Evolutionary conservation across 2,797 vertebrate genomes (phyloP).

Genomic region (Kryptolebias ocellatus): DNA sequence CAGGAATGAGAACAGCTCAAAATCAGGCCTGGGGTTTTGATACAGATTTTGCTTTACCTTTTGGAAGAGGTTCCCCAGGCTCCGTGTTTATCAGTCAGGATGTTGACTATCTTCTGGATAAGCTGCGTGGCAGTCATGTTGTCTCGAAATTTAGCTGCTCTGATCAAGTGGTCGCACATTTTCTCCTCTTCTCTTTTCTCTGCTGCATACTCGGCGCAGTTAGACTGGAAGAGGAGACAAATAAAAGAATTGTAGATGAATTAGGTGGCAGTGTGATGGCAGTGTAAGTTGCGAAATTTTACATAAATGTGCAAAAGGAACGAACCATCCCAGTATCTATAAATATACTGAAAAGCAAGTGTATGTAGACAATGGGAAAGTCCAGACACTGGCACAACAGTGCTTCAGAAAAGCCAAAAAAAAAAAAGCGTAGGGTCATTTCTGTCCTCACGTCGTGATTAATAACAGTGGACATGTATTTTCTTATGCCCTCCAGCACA

Average conservation of each 20-base stretch:
- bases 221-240: constrained; percentile 80
- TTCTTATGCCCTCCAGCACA: constrained; percentile 78
- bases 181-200: constrained; percentile 98
- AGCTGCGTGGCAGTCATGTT: constrained; percentile 95
- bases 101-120: constrained; percentile 97
- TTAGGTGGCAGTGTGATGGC: not conserved
- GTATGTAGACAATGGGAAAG: constrained; percentile 2
- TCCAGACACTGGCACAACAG: not conserved
- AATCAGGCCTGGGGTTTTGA: too few relatives aligned
- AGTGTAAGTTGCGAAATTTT: not conserved
- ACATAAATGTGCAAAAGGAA: constrained; percentile 8
- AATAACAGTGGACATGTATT: constrained; percentile 84
- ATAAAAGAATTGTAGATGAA: constrained; percentile 5
- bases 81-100: constrained; percentile 96
- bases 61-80: constrained; percentile 91
- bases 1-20: not conserved
- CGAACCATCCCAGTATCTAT: not conserved
- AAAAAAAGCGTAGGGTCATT: constrained; percentile 78
- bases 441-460: constrained; percentile 82
- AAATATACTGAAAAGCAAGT: not conserved
- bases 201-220: constrained; percentile 93
- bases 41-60: constrained; percentile 82
- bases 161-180: constrained; percentile 98
- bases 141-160: constrained; percentile 95
- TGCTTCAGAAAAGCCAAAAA: constrained; percentile 51